Base-by-base conservation (phyloP, 2,113 vertebrate species). In the Toxostoma redivivum region DNA sequence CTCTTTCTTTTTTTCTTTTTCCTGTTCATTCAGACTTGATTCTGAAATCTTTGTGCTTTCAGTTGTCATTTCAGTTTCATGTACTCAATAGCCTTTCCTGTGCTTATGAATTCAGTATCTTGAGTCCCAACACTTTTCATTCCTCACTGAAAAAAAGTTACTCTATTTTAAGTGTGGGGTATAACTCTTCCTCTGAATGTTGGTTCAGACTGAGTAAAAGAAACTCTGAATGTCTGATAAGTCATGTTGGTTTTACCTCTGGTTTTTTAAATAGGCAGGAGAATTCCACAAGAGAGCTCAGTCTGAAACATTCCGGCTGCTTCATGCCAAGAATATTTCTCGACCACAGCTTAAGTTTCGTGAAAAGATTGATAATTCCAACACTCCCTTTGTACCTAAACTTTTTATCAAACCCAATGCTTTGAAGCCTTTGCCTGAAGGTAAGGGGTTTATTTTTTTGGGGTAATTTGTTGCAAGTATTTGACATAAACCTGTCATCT, bases 341-440 rank as follows among this genome's bases (percentile, higher is more conserved):
- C 98, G 99, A 35, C 99, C 99, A 15, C 99, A 99, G 97, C 97
- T 99, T 28, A 99, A 97, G 93, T 99, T 99, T 94, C 99, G 95
- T 45, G 99, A 99, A 61, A 99, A 99, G 95, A 97, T 99, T 12
- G 99, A 99, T 97, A 99, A 99, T 97, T 99, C 98, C 97, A 99
- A 99, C 96, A 99, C 99, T 2, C 99, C 99, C 1, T 99, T 99
- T 86, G 94, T 99, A 62, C 98, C 99, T 54, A 99, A 99, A 94
- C 98, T 99, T 95, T 99, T 99, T 92, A 88, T 99, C 86, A 99
- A 99, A 92, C 99, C 99, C 83, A 99, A 99, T 48, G 99, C 99
- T 40, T 58, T 97, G 90, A 99, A 99, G 82, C 98, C 99, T 11
- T 98, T 99, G 89, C 98, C 99, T 10, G 98, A 98, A 92, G 99